Evolutionary conservation across 2,113 vertebrate genomes (phyloP), one percentile per base, ranked within the genome.

Genomic region (Rhinolophus sinicus): DNA sequence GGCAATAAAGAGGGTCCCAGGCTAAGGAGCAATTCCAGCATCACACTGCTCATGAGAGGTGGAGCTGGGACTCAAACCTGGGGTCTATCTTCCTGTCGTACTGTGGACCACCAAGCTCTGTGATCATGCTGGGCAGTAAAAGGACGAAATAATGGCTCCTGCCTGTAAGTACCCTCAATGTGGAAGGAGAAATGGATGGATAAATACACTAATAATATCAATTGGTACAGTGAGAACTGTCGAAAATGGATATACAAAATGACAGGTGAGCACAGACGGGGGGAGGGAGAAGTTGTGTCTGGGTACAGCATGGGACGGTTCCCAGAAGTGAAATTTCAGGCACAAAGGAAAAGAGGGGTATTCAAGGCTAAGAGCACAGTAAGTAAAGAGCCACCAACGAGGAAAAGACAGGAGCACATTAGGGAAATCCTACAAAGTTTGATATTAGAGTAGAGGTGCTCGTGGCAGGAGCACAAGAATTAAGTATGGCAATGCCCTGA

Each of bases 401-500:
- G 56, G 11, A 89, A 91, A 82, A 69, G 35, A 70, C 28, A 30
- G 93, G 52, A 78, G 47, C 16, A 38, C 72, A 58, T 85, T 85
- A 54, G 83, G 77, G 67, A 93, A 97, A 93, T 96, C 35, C 85
- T 70, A 33, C 69, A 44, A 72, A 80, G 22, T 86, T 85, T 10
- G 40, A 40, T 77, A 28, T 6, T 82, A 62, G 72, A 44, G 64
- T 91, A 97, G 54, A 91, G 72, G 56, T 58, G 58, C 56, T 84
- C 58, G 62, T 85, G 83, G 78, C 60, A 93, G 19, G 54, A 95
- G 22, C 56, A 33, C 3, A 91, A 69, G 78, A 95, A 96, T 93
- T 96, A 93, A 94, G 90, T 86, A 95, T 22, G 6, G n/a, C 44
- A 75, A 94, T 72, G 16, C 35, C 95, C 72, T 94, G 93, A 67